Evolutionary conservation across 2,797 vertebrate genomes (phyloP), one percentile per base, ranked within the genome.

Genomic region (Anguilla marmorata): DNA sequence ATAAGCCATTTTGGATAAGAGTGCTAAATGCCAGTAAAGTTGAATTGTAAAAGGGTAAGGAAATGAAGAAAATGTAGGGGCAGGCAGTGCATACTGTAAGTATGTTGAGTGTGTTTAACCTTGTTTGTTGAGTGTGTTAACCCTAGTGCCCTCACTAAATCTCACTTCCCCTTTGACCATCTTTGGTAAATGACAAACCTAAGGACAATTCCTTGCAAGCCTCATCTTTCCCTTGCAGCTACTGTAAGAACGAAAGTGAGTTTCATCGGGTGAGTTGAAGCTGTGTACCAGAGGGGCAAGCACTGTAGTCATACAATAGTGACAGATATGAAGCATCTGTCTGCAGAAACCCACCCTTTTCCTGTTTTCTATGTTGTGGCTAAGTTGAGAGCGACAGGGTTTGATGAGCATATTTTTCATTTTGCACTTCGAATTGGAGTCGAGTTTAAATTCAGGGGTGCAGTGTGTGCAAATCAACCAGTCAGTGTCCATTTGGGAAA

Each of bases 311-410:
- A 30, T 56, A 48, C 9, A 54, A 30, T 19, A n/a, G 76, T 27
- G 21, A 56, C 21, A 54, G 52, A 48, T 79, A 21, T 33, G 83
- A 85, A 5, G 37, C 87, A 85, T 45, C 69, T 85, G 52, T 52
- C 87, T 60, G 69, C 87, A 79, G 54, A 87, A 88, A 88, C 87
- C 87, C 87, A 88, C 87, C 87, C 87, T 63, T 58, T 88, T 88
- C 87, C 87, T 88, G 87, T 88, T 88, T 88, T 85, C 84, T 88
- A 21, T 30, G 27, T 69, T 58, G 84, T 27, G 41, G 41, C 84
- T 45, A 63, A 85, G 69, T 79, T 72, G 69, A 79, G 58, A 79
- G 82, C 27, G 30, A 63, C 84, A 54, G 14, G 52, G 66, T 82
- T 85, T 74, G 50, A 74, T 50, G 74, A 79, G 60, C 24, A 58